These are phyloP conservation scores for Charadrius vociferus DNA, from an alignment of 2,113 vertebrate species.

Conservation along the genomic window DNA sequence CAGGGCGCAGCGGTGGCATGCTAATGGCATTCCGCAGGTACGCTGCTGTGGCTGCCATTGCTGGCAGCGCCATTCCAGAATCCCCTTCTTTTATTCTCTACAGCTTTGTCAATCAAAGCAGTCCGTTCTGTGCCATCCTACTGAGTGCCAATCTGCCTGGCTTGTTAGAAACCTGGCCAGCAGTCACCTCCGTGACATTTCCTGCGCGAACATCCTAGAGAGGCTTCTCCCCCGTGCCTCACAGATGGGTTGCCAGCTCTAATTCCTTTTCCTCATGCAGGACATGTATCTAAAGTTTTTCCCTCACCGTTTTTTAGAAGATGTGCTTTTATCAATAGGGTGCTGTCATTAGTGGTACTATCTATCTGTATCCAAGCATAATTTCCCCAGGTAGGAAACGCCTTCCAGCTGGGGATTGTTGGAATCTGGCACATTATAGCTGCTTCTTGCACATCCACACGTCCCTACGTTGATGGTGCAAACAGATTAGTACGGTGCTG, in stretches of 20 bases:
- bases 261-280: background rate
- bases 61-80: background rate
- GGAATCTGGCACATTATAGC: background rate
- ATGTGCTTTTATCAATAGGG: background rate
- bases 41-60: background rate
- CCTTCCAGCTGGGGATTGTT: background rate
- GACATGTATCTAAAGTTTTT: background rate
- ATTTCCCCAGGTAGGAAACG: slow-evolving; percentile 3
- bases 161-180: background rate
- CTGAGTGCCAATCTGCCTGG: background rate
- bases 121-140: background rate
- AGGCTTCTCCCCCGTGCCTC: background rate
- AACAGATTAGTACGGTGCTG: background rate
- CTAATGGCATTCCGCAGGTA: background rate
- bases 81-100: background rate
- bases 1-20: fast-evolving
- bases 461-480: background rate
- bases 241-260: background rate
- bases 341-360: background rate
- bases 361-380: background rate
- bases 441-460: background rate
- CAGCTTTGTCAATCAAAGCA: background rate
- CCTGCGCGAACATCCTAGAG: background rate
- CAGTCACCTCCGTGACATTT: background rate
- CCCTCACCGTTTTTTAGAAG: background rate